These are phyloP conservation scores for Drosophila peninsularis DNA, from an alignment of 2,888 invertebrate genomes.

Conservation along the genomic window DNA sequence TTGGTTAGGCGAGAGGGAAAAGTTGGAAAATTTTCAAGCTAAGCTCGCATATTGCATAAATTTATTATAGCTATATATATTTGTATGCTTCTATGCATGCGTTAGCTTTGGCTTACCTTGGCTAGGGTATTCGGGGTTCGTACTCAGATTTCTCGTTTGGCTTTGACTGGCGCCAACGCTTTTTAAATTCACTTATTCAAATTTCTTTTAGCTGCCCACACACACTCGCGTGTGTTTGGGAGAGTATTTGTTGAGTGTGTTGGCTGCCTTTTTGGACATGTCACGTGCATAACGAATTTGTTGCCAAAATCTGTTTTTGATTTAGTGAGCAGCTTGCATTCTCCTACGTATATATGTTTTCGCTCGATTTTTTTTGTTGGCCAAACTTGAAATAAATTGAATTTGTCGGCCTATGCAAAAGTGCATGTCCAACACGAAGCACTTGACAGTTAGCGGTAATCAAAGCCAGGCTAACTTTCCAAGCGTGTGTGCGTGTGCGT, in stretches of 20 bases:
- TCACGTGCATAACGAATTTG: constrained; percentile 81
- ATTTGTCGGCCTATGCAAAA: constrained; percentile 64
- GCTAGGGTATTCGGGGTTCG: constrained; percentile 5
- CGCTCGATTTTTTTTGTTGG: constrained; percentile 16
- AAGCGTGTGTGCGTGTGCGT: constrained; percentile 5
- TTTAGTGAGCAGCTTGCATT: constrained; percentile 76
- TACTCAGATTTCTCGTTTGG: constrained; percentile 1
- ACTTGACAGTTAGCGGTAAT: constrained; percentile 68
- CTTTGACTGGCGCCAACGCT: constrained; percentile 56
- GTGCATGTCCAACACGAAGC: constrained; percentile 65
- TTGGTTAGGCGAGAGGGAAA: neutral
- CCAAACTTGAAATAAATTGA: constrained; percentile 73
- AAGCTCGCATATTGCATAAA: fast-evolving
- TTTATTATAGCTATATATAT: neutral
- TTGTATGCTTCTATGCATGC: neutral
- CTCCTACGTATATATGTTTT: constrained; percentile 27
- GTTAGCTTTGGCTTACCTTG: too few relatives aligned
- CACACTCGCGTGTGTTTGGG: constrained; percentile 23
- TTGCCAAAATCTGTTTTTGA: constrained; percentile 79
- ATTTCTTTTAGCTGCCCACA: constrained; percentile 66
- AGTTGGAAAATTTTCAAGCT: neutral
- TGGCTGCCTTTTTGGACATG: constrained; percentile 64
- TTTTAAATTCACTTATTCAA: constrained; percentile 80
- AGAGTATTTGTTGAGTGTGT: constrained; percentile 29
- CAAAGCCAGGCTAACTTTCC: constrained; percentile 56